Base-by-base conservation (phyloP, 2,797 vertebrate species). In the Smutsia temminckii region DNA sequence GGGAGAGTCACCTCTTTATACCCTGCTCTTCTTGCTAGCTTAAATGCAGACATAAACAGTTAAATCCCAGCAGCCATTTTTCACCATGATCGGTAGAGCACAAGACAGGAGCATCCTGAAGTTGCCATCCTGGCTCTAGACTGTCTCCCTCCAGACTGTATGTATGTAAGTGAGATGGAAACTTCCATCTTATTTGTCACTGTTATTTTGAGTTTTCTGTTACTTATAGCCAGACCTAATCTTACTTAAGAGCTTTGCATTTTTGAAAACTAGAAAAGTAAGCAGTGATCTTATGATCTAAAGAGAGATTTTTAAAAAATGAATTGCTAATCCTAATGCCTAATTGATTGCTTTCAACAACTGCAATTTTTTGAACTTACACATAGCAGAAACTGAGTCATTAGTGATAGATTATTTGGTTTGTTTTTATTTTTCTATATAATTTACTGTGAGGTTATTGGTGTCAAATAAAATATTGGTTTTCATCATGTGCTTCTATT, bases 201-300 rank as follows among this genome's bases (percentile, higher is more conserved):
- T 25, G 25, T 69, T 74, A 49, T 49, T 40, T 71, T 74, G 74
- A 32, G 13, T 84, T 94, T 79, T 69, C 59, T 71, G 5, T 93
- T 92, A 40, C 18, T 57, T 89, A 20, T 18, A 85, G 32, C 61
- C 55, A 72, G 80, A 12, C 13, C 32, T 71, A 66, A 93, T 88
- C 34, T 78, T 95, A 37, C 61, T 66, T 90, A 85, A 16, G 42
- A 75, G 59, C 37, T 53, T 18, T 72, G 37, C 18, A 57, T 59
- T 93, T 89, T 49, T 89, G n/a, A 91, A 94, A 97, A 77, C 37
- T 74, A 79, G 84, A 90, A 92, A 66, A 85, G 18, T 55, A 79
- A 86, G 69, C 23, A 12, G n/a, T 80, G 29, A 80, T 89, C 27
- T 85, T 59, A 71, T 90, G 32, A 61, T 46, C n/a, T 66, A 83